A percentile compares a stretch with the other conserved stretches of the same genome.
Evolutionary conservation across 2,888 invertebrate species (phyloP).

Genomic region (Prosopocoilus inquinatus): DNA sequence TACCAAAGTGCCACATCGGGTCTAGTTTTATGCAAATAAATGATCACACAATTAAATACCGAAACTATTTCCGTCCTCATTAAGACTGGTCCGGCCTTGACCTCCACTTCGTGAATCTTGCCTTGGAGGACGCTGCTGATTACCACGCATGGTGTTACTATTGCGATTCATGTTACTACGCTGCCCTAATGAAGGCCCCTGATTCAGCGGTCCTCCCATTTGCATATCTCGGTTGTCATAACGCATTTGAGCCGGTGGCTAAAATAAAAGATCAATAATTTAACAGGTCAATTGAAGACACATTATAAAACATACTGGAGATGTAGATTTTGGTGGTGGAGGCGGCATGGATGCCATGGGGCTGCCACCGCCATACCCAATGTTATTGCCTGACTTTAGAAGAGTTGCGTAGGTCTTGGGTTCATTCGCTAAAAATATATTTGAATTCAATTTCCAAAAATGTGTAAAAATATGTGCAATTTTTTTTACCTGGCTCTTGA

Average conservation of each 20-base stretch:
- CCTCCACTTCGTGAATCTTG: constrained; percentile 38
- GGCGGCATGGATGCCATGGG: constrained; percentile 8
- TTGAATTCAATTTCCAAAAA: background rate
- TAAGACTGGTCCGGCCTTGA: constrained; percentile 38
- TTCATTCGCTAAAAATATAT: constrained; percentile 52
- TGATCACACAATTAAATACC: constrained; percentile 12
- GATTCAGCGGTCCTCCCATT: constrained; percentile 27
- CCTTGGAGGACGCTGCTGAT: constrained; percentile 36
- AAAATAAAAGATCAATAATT: constrained; percentile 17
- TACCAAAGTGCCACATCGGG: too few species aligned
- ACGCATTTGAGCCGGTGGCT: constrained; percentile 48
- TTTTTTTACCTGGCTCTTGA: constrained; percentile 15
- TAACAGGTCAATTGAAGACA: background rate
- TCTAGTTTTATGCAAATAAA: background rate
- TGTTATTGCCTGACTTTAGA: constrained; percentile 61
- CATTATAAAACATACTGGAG: constrained; percentile 46
- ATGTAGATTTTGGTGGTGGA: constrained; percentile 47
- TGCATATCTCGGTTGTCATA: constrained; percentile 46
- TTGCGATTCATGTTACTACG: constrained; percentile 27
- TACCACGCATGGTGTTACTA: constrained; percentile 21
- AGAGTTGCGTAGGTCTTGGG: constrained; percentile 88
- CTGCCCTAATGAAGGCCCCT: constrained; percentile 23
- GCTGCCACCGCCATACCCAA: constrained; percentile 35
- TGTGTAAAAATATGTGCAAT: background rate
- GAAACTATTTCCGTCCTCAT: constrained; percentile 38